Base-by-base conservation (phyloP, 2,888 invertebrate genomes). In the Patella pellucida region DNA sequence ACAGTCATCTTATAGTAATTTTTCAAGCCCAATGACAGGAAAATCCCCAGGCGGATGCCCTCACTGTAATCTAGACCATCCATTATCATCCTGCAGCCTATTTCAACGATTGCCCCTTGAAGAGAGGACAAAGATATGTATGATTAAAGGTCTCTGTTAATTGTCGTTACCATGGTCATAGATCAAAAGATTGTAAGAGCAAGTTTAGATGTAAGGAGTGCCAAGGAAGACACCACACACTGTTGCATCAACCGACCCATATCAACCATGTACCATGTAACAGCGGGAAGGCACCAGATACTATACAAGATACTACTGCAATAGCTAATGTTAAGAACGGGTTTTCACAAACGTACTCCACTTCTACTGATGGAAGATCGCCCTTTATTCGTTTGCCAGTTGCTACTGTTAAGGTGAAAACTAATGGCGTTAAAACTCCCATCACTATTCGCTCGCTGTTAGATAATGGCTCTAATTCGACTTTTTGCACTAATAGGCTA, bases 351-450 rank as follows among this genome's bases (percentile, higher is more conserved):
- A 23, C 50, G 1, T 14, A 50, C n/a, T 23, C 68, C 3, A 41
- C 41, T 16, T 56, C 15, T 16, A 31, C 16, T 15, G 71, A 31
- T 14, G 69, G 19, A 52, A 56, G n/a, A 41, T 23, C n/a, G 50
- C 14, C 62, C 16, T n/a, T 23, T 15, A 14, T n/a, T 15, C 62
- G 70, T 23, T 71, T 77, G 70, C 54, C 74, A 4, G 75, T 77
- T 16, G 31, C 75, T 51, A 74, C 77, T 19, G 74, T 76, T 7
- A 68, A 52, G 16, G 69, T 76, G 5, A 69, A 52, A 50, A 19
- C 51, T 41, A 70, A 41, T 41, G 56, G 62, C 11, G 19, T 51
- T 7, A 56, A 9, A n/a, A 11, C 41, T 41, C 11, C 69, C 4
- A 54, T 69, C 5, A 62, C 51, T 31, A 70, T 70, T 2, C 73